Base-by-base conservation (phyloP, 2,888 invertebrate species). In the Mythimna albipuncta region DNA sequence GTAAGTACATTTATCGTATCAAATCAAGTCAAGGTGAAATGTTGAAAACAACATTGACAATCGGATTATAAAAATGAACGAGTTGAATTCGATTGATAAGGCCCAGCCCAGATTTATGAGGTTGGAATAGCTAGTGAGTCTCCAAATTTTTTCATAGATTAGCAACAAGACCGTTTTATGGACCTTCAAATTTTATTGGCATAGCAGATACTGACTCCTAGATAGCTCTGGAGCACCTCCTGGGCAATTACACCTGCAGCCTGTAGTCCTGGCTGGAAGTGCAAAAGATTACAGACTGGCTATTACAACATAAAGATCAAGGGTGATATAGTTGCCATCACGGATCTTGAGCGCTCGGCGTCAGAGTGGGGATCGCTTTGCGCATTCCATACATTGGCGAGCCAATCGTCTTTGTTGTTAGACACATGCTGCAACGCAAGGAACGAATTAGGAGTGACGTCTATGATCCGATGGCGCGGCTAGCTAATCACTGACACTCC, bases 41-140 rank as follows among this genome's bases (percentile, higher is more conserved):
- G 38, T 21, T 19, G 21, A 26, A 65, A 44, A 52, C 21, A 64
- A 52, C 44, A 73, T 26, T 52, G 35, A 9, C 13, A 54, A 59
- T 73, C 41, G 19, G 50, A 52, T 59, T 38, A 38, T 59, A 44
- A 47, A 69, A 61, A 74, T 10, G 0, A n/a, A 44, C 13, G 10
- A 65, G 35, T 26, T 65, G 52, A 64, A 64, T 38, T 66, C 65
- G n/a, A 35, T 54, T 50, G 63, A 72, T 74, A 61, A 74, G 19
- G 54, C 66, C 74, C 13, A 66, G 38, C 47, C 66, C 38, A 26
- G 19, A 75, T 66, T 54, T 63, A 52, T 75, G 35, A 75, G 26
- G 10, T 54, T 59, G 11, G 5, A 66, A 52, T 26, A 59, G 52
- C 58, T 58, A 44, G 64, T 1, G 2, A n/a, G 9, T 72, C 10